A percentile compares a stretch with the other conserved stretches of the same genome.
phyloP scores from a whole-genome alignment of 2,888 invertebrate genomes.

The Pteria penguin region DNA sequence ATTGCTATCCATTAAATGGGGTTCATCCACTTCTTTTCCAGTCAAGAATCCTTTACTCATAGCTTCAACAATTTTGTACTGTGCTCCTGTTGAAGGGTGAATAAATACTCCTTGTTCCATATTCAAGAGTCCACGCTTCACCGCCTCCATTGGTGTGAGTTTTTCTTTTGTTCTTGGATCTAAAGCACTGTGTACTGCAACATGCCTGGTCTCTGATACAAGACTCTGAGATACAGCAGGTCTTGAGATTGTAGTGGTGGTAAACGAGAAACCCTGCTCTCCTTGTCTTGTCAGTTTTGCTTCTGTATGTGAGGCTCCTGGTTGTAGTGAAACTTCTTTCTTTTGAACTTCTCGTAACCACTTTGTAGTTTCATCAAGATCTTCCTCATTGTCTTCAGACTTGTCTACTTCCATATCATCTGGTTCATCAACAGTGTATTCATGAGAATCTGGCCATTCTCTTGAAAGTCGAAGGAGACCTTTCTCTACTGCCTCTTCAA shows the following conservation, averaged over 20 bases:
- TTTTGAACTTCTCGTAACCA: slow-evolving; percentile 51
- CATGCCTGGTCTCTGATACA: slow-evolving; percentile 72
- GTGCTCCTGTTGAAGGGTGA: slow-evolving; percentile 89
- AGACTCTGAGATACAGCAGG: slow-evolving; percentile 66
- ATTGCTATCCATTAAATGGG: slow-evolving; percentile 85
- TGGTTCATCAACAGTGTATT: slow-evolving; percentile 27
- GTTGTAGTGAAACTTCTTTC: slow-evolving; percentile 40
- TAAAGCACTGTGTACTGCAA: slow-evolving; percentile 71
- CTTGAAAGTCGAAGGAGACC: slow-evolving; percentile 67
- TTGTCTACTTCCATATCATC: slow-evolving; percentile 11
- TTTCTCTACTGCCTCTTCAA: slow-evolving; percentile 87
- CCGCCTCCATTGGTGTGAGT: slow-evolving; percentile 85
- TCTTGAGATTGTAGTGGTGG: slow-evolving; percentile 70
- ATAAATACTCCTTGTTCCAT: slow-evolving; percentile 82
- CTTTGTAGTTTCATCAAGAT: slow-evolving; percentile 43
- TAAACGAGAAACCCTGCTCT: slow-evolving; percentile 67
- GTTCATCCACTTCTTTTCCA: slow-evolving; percentile 88
- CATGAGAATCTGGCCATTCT: slow-evolving; percentile 62
- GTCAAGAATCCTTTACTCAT: slow-evolving; percentile 90
- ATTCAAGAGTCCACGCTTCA: slow-evolving; percentile 91
- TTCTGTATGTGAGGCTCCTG: slow-evolving; percentile 61
- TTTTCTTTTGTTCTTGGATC: slow-evolving; percentile 80
- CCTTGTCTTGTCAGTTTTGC: slow-evolving; percentile 61
- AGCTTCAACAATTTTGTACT: slow-evolving; percentile 89
- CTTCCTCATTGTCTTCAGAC: slow-evolving; percentile 13